These are phyloP conservation scores for Lepus townsendii DNA, from an alignment of 2,797 vertebrate genomes.

Conservation along the genomic window DNA sequence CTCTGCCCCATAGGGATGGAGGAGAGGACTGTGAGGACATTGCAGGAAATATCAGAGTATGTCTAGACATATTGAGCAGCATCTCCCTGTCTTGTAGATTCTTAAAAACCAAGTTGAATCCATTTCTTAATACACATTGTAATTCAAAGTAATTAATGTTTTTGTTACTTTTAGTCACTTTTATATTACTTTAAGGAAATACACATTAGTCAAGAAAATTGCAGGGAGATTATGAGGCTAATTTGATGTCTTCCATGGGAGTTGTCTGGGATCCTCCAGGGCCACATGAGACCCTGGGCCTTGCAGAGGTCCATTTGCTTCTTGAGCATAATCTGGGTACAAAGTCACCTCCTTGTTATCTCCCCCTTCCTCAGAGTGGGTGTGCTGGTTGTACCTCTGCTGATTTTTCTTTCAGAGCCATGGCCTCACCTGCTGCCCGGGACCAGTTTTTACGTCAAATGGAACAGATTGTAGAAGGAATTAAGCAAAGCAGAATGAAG, in stretches of 20 bases:
- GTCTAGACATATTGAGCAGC: not conserved
- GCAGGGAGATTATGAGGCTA: not conserved
- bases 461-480: conserved; percentile 99
- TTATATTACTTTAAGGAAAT: conserved; percentile 58
- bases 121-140: not conserved
- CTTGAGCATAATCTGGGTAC: not conserved
- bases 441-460: conserved; percentile 98
- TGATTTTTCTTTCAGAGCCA: conserved; percentile 91
- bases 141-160: not conserved
- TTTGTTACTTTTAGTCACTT: conserved; percentile 49
- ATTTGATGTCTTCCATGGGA: not conserved
- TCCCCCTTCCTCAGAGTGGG: not conserved
- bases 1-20: not conserved
- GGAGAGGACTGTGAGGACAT: not conserved
- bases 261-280: not conserved
- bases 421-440: conserved; percentile 95
- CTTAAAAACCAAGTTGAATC: not conserved
- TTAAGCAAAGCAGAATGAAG: conserved; percentile 98
- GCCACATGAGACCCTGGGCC: too few species aligned
- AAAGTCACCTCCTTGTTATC: not conserved
- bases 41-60: not conserved
- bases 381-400: not conserved
- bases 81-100: not conserved
- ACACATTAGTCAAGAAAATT: not conserved
- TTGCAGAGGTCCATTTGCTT: not conserved